Base-by-base conservation (phyloP, 2,888 invertebrate genomes). In the Acanthoscelides obtectus region DNA sequence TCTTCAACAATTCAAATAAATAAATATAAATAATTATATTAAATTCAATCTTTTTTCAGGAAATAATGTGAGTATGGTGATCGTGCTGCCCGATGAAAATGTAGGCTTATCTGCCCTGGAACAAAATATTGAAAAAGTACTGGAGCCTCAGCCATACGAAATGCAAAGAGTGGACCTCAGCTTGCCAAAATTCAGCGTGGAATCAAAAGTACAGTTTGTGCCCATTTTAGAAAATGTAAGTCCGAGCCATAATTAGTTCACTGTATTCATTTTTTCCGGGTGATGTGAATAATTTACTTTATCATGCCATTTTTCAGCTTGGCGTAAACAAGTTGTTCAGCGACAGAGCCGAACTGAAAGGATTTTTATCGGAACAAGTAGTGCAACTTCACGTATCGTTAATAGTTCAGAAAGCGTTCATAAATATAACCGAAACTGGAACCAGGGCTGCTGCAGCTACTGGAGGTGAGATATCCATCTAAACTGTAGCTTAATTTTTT, bases 391-490 rank as follows among this genome's bases (percentile, higher is more conserved):
- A 45, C 45, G 45, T 45, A 12, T 45, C 45, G 45, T 17, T 45
- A 45, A 82, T 85, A 6, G 69, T 84, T 8, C 84, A 85, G 72
- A 84, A 84, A 75, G 80, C 83, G 4, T 84, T 83, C 73, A 83
- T 85, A 45, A 83, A 84, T 70, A 82, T 85, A 0, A 83, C 83
- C 21, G 84, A 84, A 77, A 77, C 75, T 66, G 84, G 84, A 17
- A 83, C 83, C 19, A 83, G 83, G 78, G 84, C 84, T 22, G 84
- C 84, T 19, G 83, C 84, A 20, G 83, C 83, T 0, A 66, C 66
- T 17, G 66, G 21, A 21, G 66, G 74, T 73, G 2, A 74, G 73
- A 12, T 45, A n/a, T n/a, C n/a, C n/a, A n/a, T n/a, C n/a, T n/a
- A n/a, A n/a, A n/a, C n/a, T n/a, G n/a, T n/a, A n/a, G n/a, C n/a